Evolutionary conservation across 1,140 invertebrate genomes (phyloP), one percentile per base, ranked within the genome.

Genomic region (Venturia canescens): DNA sequence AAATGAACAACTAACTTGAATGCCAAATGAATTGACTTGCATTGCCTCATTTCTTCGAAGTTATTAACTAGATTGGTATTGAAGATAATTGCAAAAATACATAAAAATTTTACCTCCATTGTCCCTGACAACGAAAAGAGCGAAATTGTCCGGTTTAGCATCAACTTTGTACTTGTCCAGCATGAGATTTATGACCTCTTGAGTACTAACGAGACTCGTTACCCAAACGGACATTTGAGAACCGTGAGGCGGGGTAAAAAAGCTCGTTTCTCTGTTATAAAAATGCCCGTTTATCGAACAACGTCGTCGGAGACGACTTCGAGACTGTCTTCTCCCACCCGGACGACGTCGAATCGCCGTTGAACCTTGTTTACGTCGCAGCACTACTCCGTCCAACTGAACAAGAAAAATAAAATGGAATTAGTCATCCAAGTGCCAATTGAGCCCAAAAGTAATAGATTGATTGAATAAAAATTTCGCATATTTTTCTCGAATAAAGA

Each of bases 201-300:
- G 93, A 26, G 96, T 96, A 82, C 94, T 96, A 44, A 97, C 95
- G 78, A 96, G 91, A 79, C 96, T 97, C 9, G 96, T 95, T 0
- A 97, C 95, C 94, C 95, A 97, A 0, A 98, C 96, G 82, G 95
- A 96, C 93, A 97, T 97, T 84, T 96, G 95, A 84, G 96, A 97
- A 21, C 96, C 96, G 86, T 96, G 94, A 0, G 96, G 96, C 0
- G 96, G 96, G 4, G 96, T 97, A 85, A 97, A 98, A 80, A 97
- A 96, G 87, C 96, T 96, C 0, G 97, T 97, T 92, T 97, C 96
- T 75, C 96, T 93, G 89, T 97, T 96, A 87, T 97, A 98, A 89
- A 96, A 97, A 89, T 98, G 96, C 1, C 97, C 96, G 89, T 97
- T 98, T 38, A 97, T 97, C 0, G 96, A 97, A 83, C 96, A 97